Percentiles rank a stretch among this genome's conserved stretches.
Conservation (phyloP, 2,888 invertebrate genomes). For the Acanthococcus lagerstroemiae region DNA sequence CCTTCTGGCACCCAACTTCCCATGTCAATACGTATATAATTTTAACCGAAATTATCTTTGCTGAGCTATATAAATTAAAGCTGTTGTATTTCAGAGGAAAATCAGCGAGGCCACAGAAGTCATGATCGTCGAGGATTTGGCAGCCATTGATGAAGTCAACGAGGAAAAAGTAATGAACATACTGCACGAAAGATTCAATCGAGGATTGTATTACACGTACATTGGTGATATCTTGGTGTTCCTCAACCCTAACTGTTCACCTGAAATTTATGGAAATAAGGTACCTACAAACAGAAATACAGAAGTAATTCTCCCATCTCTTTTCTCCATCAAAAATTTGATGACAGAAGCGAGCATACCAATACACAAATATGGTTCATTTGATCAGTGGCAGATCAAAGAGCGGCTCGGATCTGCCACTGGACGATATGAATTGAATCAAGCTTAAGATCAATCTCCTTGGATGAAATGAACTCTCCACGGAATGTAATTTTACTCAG, state of each 20-base stretch:
- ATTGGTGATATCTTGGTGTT: conserved; percentile 70
- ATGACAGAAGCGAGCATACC: no score
- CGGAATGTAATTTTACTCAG: no score
- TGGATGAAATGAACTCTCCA: no score
- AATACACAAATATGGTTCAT: no score
- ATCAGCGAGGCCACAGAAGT: conserved; percentile 44
- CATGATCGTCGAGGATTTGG: conserved; percentile 74
- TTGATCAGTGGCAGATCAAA: no score
- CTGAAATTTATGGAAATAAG: conserved; percentile 60
- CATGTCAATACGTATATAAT: not conserved
- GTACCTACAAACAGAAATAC: no score
- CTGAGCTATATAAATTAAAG: not conserved
- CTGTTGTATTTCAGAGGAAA: conserved; percentile 23
- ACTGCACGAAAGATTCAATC: conserved; percentile 55
- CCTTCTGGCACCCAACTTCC: not conserved
- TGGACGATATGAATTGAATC: no score
- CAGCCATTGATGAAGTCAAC: conserved; percentile 61
- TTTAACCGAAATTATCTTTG: not conserved
- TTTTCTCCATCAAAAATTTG: no score
- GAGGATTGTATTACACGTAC: conserved; percentile 63
- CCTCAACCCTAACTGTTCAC: conserved; percentile 65
- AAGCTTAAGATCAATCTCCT: no score
- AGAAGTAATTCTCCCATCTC: no score
- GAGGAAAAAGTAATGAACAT: conserved; percentile 62
- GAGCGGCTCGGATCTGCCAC: no score